Conservation (phyloP, 2,888 invertebrate genomes). For the Holacanthella duospinosa region DNA sequence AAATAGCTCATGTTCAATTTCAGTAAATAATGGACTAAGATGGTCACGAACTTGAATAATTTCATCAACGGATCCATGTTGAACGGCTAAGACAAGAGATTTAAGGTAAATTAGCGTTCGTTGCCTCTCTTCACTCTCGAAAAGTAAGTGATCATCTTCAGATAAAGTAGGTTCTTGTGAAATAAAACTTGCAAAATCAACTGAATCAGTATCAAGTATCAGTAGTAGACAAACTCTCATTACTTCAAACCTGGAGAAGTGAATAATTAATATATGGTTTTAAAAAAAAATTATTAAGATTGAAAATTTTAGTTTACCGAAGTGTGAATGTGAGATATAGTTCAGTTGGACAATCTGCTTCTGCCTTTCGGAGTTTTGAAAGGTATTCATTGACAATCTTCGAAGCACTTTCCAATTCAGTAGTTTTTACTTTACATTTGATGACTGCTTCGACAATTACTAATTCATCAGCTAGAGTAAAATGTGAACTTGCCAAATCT, state of each 20-base stretch:
- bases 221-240: constrained; percentile 31
- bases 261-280: no score
- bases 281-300: constrained; percentile 8
- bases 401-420: constrained; percentile 33
- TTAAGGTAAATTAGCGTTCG: constrained; percentile 25
- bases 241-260: constrained; percentile 30
- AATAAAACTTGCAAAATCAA: constrained; percentile 30
- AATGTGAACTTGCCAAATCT: constrained; percentile 24
- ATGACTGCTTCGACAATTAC: constrained; percentile 25
- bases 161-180: constrained; percentile 20
- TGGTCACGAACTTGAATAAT: constrained; percentile 23
- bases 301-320: neutral
- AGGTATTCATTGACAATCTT: constrained; percentile 30
- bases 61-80: constrained; percentile 27
- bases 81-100: constrained; percentile 31
- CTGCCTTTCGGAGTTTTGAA: constrained; percentile 15
- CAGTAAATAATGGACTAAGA: constrained; percentile 21
- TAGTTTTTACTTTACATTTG: constrained; percentile 30
- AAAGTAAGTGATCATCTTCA: neutral
- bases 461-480: constrained; percentile 30
- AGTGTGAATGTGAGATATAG: neutral
- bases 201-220: constrained; percentile 26
- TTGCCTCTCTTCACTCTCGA: constrained; percentile 11
- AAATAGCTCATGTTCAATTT: constrained; percentile 27
- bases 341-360: neutral